Evolutionary conservation across 2,888 invertebrate species (phyloP).

Genomic region (Coronaproctus castanopsis): DNA sequence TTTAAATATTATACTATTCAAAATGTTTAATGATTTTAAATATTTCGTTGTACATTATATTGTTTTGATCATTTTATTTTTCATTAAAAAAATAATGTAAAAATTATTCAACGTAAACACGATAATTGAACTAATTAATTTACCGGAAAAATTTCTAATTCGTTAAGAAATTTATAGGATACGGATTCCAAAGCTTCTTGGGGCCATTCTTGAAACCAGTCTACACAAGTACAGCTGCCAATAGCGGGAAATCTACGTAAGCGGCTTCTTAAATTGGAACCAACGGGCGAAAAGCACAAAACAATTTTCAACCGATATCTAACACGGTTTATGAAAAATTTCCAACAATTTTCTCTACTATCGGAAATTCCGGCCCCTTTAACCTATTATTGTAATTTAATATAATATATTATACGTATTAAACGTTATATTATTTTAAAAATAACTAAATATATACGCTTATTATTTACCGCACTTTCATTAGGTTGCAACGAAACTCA

Average conservation of each 20-base stretch:
- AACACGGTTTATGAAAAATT: constrained; percentile 79
- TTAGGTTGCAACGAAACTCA: not conserved
- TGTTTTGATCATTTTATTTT: no score
- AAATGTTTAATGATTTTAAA: no score
- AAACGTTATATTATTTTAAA: not conserved
- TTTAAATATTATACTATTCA: no score
- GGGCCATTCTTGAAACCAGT: constrained; percentile 97
- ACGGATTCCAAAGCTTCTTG: constrained; percentile 75
- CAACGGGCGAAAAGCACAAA: constrained; percentile 87
- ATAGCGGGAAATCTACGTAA: constrained; percentile 85
- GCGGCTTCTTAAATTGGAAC: constrained; percentile 63
- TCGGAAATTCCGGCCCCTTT: constrained; percentile 65
- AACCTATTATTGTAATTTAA: no score
- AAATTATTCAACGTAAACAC: no score
- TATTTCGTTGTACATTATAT: no score
- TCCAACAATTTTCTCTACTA: constrained; percentile 83
- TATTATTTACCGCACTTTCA: not conserved
- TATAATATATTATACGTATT: no score
- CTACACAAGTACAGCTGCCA: constrained; percentile 76
- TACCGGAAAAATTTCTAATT: constrained; percentile 54
- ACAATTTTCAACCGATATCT: constrained; percentile 56
- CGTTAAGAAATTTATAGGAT: constrained; percentile 56
- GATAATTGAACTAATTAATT: constrained; percentile 17
- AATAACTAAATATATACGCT: not conserved
- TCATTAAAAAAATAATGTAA: no score